These are phyloP conservation scores for Monoplex corrugatus DNA, from an alignment of 2,888 invertebrate species.

Conservation along the genomic window DNA sequence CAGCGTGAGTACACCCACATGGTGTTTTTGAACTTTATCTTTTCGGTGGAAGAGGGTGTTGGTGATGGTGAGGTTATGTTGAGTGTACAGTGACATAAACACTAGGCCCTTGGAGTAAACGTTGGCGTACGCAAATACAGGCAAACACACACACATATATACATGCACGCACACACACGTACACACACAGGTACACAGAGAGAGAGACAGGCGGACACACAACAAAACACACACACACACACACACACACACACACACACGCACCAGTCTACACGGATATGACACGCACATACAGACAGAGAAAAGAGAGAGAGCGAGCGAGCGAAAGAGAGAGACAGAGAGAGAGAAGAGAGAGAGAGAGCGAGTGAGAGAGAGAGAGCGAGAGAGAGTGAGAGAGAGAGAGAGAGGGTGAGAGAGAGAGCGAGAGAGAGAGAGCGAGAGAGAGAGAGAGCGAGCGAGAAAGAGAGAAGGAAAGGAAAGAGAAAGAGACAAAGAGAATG, in stretches of 20 bases:
- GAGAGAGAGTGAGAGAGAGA: not conserved
- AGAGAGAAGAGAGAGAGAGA: not conserved
- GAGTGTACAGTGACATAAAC: no score
- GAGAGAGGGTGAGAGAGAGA: not conserved
- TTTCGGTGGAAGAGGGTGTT: no score
- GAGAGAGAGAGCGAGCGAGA: no score
- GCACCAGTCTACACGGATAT: no score
- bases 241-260: constrained; percentile 28
- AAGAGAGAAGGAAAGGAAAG: not conserved
- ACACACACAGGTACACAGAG: not conserved
- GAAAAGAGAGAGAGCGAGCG: not conserved
- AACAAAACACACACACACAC: constrained; percentile 27
- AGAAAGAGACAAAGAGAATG: not conserved
- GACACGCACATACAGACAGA: not conserved
- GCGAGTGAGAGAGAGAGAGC: not conserved
- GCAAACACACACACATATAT: constrained; percentile 30
- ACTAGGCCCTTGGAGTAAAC: no score
- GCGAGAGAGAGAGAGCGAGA: not conserved
- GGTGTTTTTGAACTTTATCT: no score
- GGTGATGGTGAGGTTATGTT: no score
- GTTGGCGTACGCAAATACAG: not conserved
- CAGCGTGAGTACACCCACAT: no score
- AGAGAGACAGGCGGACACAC: no score
- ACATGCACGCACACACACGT: constrained; percentile 6
- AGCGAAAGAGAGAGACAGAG: not conserved